phyloP scores from a whole-genome alignment of 2,888 invertebrate species.

The Pomacea canaliculata region DNA sequence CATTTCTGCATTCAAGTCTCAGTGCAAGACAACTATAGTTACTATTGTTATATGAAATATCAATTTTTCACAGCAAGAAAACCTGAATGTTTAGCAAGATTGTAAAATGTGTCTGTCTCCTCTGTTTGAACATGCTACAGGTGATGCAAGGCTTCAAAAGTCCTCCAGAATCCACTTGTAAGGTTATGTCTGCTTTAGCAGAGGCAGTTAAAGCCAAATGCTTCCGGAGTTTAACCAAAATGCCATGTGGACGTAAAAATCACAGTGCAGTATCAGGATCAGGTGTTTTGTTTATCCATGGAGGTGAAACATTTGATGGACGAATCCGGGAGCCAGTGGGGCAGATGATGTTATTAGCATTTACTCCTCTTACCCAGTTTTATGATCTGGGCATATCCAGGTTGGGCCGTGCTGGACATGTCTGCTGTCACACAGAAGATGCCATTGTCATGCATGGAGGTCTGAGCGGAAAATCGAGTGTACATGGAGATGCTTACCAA shows the following conservation, averaged over 20 bases:
- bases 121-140: conserved; percentile 3
- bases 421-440: conserved; percentile 49
- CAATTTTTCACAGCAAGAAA: too few species aligned
- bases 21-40: too few species aligned
- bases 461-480: conserved; percentile 45
- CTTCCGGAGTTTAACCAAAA: conserved; percentile 51
- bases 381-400: conserved; percentile 49
- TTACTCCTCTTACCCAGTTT: conserved; percentile 47
- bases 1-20: too few species aligned
- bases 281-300: conserved; percentile 59
- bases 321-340: conserved; percentile 61
- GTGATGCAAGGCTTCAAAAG: not conserved
- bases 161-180: conserved; percentile 1
- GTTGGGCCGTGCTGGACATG: conserved; percentile 61
- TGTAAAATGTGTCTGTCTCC: too few species aligned
- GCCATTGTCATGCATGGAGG: conserved; percentile 65
- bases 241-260: conserved; percentile 64
- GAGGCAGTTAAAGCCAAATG: conserved; percentile 29
- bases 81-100: too few species aligned
- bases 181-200: conserved; percentile 30
- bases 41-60: too few species aligned
- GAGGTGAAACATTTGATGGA: conserved; percentile 69
- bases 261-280: conserved; percentile 57
- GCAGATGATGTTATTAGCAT: conserved; percentile 58
- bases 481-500: conserved; percentile 45